Conservation (phyloP, 1,140 invertebrate species). For the Helicoverpa armigera region DNA sequence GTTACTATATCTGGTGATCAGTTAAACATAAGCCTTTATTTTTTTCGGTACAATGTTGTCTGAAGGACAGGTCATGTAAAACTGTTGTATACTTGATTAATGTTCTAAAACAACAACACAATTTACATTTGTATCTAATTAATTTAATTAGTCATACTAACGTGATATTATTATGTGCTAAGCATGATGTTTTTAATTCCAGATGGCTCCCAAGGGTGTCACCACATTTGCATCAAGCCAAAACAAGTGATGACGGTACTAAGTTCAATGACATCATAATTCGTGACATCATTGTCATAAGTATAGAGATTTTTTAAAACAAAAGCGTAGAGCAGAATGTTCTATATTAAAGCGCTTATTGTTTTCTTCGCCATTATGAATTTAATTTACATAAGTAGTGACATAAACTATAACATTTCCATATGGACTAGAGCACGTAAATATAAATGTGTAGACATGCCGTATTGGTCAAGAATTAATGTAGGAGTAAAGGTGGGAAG, state of each 20-base stretch:
- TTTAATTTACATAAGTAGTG: not conserved
- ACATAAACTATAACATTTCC: conserved; percentile 16
- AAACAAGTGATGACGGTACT: conserved; percentile 29
- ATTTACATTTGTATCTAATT: conserved; percentile 30
- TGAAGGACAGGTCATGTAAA: conserved; percentile 6
- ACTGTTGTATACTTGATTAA: conserved; percentile 7
- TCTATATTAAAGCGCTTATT: not conserved
- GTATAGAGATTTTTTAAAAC: not conserved
- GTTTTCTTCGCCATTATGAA: too few species aligned
- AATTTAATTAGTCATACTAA: conserved; percentile 13
- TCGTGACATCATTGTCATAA: conserved; percentile 52
- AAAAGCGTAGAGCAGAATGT: conserved; percentile 8
- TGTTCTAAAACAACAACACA: not conserved
- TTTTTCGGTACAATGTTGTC: not conserved
- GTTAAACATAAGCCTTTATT: too few species aligned
- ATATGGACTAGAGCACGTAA: conserved; percentile 7
- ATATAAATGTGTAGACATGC: conserved; percentile 21
- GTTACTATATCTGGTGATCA: too few species aligned
- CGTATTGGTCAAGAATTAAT: conserved; percentile 59
- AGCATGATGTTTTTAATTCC: conserved; percentile 8
- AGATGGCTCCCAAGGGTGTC: conserved; percentile 15
- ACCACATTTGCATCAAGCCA: not conserved
- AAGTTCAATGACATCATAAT: conserved; percentile 56
- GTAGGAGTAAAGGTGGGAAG: conserved; percentile 60
- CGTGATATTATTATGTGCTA: not conserved